phyloP scores from a whole-genome alignment of 2,113 vertebrate genomes.

The Ellobius talpinus region DNA sequence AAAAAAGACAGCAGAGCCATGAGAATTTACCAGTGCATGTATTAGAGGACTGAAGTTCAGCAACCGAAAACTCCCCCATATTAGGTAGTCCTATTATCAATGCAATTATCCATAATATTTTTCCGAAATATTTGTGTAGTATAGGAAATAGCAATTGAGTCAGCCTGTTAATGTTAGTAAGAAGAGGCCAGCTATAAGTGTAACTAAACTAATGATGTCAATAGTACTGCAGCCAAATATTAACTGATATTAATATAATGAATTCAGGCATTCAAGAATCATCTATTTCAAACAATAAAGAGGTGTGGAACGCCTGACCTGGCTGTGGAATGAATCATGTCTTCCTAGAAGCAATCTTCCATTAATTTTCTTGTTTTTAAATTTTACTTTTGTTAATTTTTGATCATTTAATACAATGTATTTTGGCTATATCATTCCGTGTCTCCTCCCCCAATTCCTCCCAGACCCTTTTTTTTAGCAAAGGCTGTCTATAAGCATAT shows the following conservation, averaged over 20 bases:
- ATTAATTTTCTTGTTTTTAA: background rate
- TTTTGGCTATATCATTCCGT: background rate
- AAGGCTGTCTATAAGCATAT: background rate
- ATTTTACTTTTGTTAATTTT: background rate
- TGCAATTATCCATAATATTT: background rate
- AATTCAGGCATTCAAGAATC: background rate
- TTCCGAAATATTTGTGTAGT: background rate
- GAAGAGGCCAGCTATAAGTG: background rate
- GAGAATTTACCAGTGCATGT: background rate
- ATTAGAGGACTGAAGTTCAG: background rate
- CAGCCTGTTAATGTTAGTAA: background rate
- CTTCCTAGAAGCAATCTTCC: background rate
- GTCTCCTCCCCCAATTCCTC: background rate
- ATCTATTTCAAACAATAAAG: background rate
- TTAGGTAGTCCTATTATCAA: background rate
- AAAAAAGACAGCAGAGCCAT: background rate
- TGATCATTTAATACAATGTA: background rate
- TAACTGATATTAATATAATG: background rate
- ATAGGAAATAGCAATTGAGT: background rate
- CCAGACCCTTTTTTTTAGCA: background rate
- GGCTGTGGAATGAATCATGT: background rate
- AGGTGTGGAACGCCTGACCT: background rate
- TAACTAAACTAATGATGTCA: background rate
- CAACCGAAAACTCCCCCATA: background rate
- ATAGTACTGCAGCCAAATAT: background rate